phyloP scores from a whole-genome alignment of 2,797 vertebrate genomes.

The Epinephelus coioides region DNA sequence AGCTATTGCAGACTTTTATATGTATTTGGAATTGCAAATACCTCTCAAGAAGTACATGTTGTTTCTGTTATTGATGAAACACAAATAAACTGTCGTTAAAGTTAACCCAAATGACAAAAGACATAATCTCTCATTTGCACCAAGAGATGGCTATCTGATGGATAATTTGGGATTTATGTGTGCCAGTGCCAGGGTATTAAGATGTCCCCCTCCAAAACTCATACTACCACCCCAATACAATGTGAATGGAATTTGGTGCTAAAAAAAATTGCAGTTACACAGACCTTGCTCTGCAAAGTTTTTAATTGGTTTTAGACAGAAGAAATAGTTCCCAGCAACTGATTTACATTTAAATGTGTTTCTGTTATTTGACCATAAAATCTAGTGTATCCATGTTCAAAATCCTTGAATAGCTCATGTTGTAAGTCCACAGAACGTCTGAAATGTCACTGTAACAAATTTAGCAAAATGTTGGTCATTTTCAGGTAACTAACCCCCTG shows the following conservation, averaged over 20 bases:
- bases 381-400: background rate
- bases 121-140: background rate
- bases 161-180: background rate
- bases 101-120: background rate
- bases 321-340: background rate
- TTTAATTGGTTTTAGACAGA: background rate
- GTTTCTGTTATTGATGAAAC: background rate
- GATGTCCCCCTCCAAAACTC: background rate
- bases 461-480: background rate
- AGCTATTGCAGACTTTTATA: background rate
- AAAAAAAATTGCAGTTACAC: background rate
- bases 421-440: background rate
- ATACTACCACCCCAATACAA: background rate
- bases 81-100: background rate
- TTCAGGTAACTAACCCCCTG: constrained; percentile 1
- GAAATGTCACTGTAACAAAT: background rate
- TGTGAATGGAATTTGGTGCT: background rate
- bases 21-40: background rate
- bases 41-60: background rate
- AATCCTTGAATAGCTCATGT: background rate
- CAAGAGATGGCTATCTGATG: too few species aligned
- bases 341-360: background rate
- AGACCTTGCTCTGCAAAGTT: background rate
- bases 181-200: too few species aligned
- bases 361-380: background rate